Evolutionary conservation across 2,797 vertebrate species (phyloP), one percentile per base, ranked within the genome.

Genomic region (Podargus strigoides): DNA sequence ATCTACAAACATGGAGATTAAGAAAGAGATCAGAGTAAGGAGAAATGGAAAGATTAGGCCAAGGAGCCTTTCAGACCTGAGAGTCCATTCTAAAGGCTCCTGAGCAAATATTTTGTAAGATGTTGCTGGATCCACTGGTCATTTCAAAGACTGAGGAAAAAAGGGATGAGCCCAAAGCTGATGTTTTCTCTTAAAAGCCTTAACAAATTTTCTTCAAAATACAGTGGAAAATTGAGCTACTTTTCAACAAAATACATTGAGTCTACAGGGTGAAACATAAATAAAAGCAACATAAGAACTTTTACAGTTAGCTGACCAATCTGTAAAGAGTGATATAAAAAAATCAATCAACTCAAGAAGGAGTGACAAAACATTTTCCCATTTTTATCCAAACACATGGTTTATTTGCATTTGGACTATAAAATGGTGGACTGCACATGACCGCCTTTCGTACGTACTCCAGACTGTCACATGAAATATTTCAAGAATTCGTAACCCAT

Each of bases 371-470:
- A 58, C 8, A 41, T 88, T 47, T 66, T 74, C 34, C 27, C 39
- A 39, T 52, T 82, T 81, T 47, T 50, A 79, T 23, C 42, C 56
- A 85, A 80, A 80, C 46, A 77, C 14, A 32, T 69, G 26, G 27
- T 17, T 87, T 44, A 72, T 47, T 85, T 67, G 32, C 19, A 69
- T 69, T 80, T 69, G 34, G 34, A 37, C 23, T n/a, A 60, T 27
- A 30, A 49, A 87, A 36, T 21, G 32, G 36, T 34, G 9, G 36
- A 47, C 59, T 68, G 42, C 34, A 60, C 15, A 44, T 50, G 20
- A 67, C 10, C 3, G 6, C 13, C 13, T 46, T 53, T 55, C 50
- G 78, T 42, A 50, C 0, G 0, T 47, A 26, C 36, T 66, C 76
- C 42, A 46, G 37, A 66, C 13, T 42, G 30, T 20, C 37, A 58